These are phyloP conservation scores for Calypte anna DNA, from an alignment of 2,113 vertebrate genomes.

Conservation along the genomic window DNA sequence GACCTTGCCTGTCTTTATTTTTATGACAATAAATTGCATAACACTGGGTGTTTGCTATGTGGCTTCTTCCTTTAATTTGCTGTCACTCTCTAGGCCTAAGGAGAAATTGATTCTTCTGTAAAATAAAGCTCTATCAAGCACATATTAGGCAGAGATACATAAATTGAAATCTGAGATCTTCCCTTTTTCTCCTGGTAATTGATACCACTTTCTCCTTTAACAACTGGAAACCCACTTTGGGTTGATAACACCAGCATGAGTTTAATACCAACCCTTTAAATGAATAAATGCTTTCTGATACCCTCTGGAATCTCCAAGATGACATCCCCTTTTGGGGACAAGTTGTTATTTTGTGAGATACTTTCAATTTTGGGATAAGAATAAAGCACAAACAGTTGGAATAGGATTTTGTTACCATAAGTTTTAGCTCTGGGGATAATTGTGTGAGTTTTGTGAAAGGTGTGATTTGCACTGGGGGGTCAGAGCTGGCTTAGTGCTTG, in stretches of 20 bases:
- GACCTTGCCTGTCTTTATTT: not conserved
- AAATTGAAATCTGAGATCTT: not conserved
- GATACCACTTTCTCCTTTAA: not conserved
- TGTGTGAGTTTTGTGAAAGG: not conserved
- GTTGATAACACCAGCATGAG: not conserved
- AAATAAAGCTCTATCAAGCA: not conserved
- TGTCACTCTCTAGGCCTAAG: not conserved
- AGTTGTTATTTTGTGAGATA: constrained; percentile 12
- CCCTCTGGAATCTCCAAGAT: not conserved
- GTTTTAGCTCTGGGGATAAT: not conserved
- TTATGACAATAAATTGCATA: not conserved
- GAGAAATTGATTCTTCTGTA: not conserved
- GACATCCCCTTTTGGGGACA: not conserved
- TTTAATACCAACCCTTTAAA: not conserved
- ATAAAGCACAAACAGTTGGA: constrained; percentile 41
- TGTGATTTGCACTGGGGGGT: not conserved
- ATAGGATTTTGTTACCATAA: not conserved
- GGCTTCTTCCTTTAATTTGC: not conserved
- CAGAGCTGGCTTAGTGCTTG: not conserved
- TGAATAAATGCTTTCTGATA: not conserved
- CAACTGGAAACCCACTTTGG: not conserved
- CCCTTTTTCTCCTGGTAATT: not conserved
- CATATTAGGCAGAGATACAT: not conserved
- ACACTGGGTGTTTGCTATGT: not conserved
- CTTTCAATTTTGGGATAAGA: not conserved